A percentile compares a stretch with the other conserved stretches of the same genome.
These are phyloP conservation scores for Bostrychus sinensis DNA, from an alignment of 2,113 vertebrate genomes.

Conservation along the genomic window DNA sequence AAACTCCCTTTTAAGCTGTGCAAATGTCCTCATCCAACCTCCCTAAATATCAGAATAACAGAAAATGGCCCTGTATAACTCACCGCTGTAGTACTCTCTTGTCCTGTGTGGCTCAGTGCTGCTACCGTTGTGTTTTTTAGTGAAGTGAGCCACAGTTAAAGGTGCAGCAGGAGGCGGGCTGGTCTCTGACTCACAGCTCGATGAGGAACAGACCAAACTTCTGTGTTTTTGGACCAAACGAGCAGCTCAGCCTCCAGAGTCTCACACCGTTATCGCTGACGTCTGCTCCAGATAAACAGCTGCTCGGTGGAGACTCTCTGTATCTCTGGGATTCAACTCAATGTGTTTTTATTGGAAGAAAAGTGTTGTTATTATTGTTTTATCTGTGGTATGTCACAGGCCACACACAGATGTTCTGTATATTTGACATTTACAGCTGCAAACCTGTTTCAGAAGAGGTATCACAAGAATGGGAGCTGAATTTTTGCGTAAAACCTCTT, in stretches of 20 bases:
- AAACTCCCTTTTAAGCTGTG: too few relatives aligned
- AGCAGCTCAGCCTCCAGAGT: slow-evolving; percentile 16
- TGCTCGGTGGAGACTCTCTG: not conserved
- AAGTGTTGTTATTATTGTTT: too few relatives aligned
- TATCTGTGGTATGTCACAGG: slow-evolving; percentile 9
- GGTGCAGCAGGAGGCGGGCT: slow-evolving; percentile 16
- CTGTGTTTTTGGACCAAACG: slow-evolving; percentile 30
- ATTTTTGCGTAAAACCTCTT: too few relatives aligned
- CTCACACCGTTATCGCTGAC: slow-evolving; percentile 27
- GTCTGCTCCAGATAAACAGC: slow-evolving; percentile 8
- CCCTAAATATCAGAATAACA: too few relatives aligned
- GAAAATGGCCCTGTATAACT: too few relatives aligned
- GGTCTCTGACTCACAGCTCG: slow-evolving; percentile 24
- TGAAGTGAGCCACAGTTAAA: slow-evolving; percentile 17
- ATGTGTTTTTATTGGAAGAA: too few relatives aligned
- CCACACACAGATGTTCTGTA: slow-evolving; percentile 22
- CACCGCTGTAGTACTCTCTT: too few relatives aligned
- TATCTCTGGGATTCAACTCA: too few relatives aligned
- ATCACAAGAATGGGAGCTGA: too few relatives aligned
- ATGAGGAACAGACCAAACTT: slow-evolving; percentile 15
- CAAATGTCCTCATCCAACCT: too few relatives aligned
- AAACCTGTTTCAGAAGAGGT: too few relatives aligned
- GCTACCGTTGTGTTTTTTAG: slow-evolving; percentile 1
- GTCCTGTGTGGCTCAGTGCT: not conserved
- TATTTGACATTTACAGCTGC: too few relatives aligned